Evolutionary conservation across 2,113 vertebrate species (phyloP).

Genomic region (Tringa solitaria): DNA sequence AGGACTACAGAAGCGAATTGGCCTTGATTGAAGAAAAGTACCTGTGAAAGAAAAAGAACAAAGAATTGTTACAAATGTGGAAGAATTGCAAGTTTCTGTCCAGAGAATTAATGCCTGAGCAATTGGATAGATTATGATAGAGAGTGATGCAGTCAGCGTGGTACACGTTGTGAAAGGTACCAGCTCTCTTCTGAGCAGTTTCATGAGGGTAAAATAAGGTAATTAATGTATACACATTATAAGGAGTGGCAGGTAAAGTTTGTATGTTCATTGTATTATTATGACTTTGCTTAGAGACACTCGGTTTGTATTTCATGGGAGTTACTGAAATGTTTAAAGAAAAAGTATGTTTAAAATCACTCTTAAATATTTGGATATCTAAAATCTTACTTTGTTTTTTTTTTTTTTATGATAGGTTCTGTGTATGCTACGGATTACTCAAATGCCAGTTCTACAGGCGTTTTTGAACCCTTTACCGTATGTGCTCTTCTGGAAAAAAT

Average conservation of each 20-base stretch:
- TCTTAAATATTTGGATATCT: neutral
- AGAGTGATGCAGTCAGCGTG: neutral
- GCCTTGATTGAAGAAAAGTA: neutral
- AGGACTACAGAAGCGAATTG: neutral
- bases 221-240: neutral
- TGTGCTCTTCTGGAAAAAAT: neutral
- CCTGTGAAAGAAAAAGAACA: neutral
- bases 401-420: slow-evolving; percentile 75
- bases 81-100: neutral
- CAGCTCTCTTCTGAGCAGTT: neutral
- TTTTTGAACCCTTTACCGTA: slow-evolving; percentile 92
- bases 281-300: neutral
- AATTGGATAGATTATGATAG: neutral
- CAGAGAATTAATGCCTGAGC: neutral
- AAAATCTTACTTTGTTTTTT: neutral
- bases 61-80: neutral
- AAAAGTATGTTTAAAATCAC: neutral
- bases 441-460: slow-evolving; percentile 90
- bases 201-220: neutral
- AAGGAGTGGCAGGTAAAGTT: neutral
- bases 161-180: neutral
- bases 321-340: neutral
- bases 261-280: neutral
- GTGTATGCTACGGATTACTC: slow-evolving; percentile 94
- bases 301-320: neutral